Percentiles rank a stretch among this genome's conserved stretches.
Evolutionary conservation across 1,140 invertebrate genomes (phyloP).

Genomic region (Drosophila ananassae): DNA sequence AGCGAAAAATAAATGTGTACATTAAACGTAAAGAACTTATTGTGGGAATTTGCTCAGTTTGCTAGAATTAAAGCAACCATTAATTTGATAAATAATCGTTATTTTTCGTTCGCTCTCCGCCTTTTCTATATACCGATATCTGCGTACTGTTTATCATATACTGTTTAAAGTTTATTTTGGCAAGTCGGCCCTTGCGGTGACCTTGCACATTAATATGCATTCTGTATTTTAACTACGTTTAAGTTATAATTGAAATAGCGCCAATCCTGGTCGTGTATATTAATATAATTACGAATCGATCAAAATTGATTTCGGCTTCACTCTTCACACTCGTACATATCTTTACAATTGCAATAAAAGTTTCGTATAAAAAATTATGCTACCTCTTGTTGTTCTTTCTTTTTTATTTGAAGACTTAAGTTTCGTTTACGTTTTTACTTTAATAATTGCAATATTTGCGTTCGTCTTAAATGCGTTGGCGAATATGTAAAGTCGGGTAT

Average conservation of each 20-base stretch:
- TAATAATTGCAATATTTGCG: conserved; percentile 67
- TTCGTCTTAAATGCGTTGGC: conserved; percentile 67
- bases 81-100: conserved; percentile 17
- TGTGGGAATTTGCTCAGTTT: conserved; percentile 43
- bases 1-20: conserved; percentile 39
- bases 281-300: conserved; percentile 54
- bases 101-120: neutral
- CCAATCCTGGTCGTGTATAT: conserved; percentile 64
- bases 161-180: conserved; percentile 51
- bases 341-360: conserved; percentile 79
- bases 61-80: conserved; percentile 22
- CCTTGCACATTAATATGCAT: conserved; percentile 59
- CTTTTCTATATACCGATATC: conserved; percentile 21
- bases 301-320: conserved; percentile 53
- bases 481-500: conserved; percentile 79
- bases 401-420: conserved; percentile 58
- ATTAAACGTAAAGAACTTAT: conserved; percentile 40
- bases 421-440: conserved; percentile 55
- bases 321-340: conserved; percentile 22
- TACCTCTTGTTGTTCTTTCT: conserved; percentile 58
- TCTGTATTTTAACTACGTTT: conserved; percentile 68
- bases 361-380: conserved; percentile 80
- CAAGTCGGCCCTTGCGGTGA: conserved; percentile 28
- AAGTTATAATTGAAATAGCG: conserved; percentile 76
- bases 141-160: conserved; percentile 45